These are phyloP conservation scores for Mareca strepera DNA, from an alignment of 2,797 vertebrate species.

Conservation along the genomic window DNA sequence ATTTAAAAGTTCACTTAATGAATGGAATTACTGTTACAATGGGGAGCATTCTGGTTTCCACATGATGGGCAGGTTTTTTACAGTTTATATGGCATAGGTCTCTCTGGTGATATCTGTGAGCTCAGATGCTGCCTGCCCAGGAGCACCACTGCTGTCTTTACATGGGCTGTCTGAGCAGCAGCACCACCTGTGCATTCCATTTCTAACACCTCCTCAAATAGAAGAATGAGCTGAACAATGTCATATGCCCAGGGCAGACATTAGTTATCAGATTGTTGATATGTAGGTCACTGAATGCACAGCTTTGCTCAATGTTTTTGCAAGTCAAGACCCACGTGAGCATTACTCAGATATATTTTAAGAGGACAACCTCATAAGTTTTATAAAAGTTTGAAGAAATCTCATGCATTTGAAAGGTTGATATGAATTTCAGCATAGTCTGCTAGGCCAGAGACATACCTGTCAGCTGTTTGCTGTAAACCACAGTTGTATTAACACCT, in stretches of 20 bases:
- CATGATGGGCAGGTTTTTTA: neutral
- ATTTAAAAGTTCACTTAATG: neutral
- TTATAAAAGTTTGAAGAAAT: neutral
- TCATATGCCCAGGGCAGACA: neutral
- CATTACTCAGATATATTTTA: neutral
- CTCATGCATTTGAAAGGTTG: neutral
- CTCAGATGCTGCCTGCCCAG: neutral
- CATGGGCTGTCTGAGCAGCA: neutral
- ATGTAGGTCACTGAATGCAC: neutral
- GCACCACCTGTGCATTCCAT: fast-evolving
- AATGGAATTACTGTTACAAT: neutral
- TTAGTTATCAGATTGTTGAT: neutral
- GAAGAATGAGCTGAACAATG: neutral
- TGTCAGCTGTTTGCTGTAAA: neutral
- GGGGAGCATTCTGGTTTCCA: neutral
- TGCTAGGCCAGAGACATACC: neutral
- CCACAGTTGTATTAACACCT: neutral
- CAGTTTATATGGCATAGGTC: neutral
- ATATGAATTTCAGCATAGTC: neutral
- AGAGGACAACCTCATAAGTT: neutral
- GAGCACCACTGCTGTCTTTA: neutral
- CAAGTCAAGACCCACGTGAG: neutral
- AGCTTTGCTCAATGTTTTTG: neutral
- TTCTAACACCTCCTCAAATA: neutral
- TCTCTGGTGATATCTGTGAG: neutral